Evolutionary conservation across 2,888 invertebrate genomes (phyloP), one percentile per base, ranked within the genome.

Genomic region (Melanotus villosus): DNA sequence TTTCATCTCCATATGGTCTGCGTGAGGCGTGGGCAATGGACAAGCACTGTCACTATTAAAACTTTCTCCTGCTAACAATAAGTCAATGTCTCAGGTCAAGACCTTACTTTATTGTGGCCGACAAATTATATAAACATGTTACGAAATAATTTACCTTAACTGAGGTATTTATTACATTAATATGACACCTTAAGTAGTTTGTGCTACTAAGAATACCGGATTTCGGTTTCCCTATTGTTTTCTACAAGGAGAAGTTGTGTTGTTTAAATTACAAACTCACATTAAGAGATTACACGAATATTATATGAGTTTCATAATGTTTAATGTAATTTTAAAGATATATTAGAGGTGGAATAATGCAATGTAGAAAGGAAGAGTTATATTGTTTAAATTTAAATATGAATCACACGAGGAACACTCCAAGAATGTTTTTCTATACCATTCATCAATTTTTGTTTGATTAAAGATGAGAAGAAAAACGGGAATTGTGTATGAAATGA

Each of bases 61-160:
- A 52, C 52, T 52, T 52, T 52, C 52, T 52, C 52, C 18, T 18
- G n/a, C 16, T 9, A 34, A 52, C 32, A 30, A 52, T 52, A 16
- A 26, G 52, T 52, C 34, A 52, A 52, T 52, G 52, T 52, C 52
- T 52, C 18, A 9, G 52, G 52, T 52, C 52, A 34, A 52, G 52
- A 18, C 32, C 52, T 52, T 52, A 30, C 18, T 19, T 23, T 12
- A 47, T 26, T 47, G 23, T 23, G 26, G 47, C 2, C 23, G 26
- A 52, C 32, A 52, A 52, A 52, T 52, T 52, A 52, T 16, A 52
- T 52, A 52, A 52, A 52, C 18, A 10, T 32, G 18, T 32, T 6
- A 18, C 23, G 16, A 47, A 18, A 23, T 18, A 1, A 12, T 18
- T 14, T 41, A 41, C 41, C 41, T 41, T 41, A 16, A 16, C 7